Conservation (phyloP, 2,113 vertebrate species). For the Pagrus major region DNA sequence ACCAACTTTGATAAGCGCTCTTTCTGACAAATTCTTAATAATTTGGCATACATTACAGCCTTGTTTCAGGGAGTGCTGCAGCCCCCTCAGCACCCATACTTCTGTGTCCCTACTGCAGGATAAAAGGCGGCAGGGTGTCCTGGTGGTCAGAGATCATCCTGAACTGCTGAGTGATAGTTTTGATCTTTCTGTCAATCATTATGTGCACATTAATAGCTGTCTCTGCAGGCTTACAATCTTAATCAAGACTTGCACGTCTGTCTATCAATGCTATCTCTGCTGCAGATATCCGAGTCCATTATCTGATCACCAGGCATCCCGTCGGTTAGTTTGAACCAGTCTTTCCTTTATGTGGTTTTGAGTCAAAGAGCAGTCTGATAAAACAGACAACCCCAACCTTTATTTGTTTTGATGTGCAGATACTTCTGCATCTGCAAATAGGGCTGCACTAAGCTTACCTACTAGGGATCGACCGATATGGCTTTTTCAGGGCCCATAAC, state of each 20-base stretch:
- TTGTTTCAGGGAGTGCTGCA: too few relatives aligned
- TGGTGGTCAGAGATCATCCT: not conserved
- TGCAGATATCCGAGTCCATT: not conserved
- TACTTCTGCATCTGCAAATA: not conserved
- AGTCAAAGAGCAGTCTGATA: not conserved
- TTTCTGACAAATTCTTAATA: too few relatives aligned
- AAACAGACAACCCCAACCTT: not conserved
- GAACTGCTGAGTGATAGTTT: not conserved
- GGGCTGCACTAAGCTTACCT: too few relatives aligned
- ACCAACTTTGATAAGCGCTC: too few relatives aligned
- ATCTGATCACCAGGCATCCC: too few relatives aligned
- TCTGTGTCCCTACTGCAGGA: too few relatives aligned
- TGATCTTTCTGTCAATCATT: not conserved
- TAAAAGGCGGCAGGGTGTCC: not conserved
- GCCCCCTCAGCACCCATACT: too few relatives aligned
- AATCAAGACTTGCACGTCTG: not conserved
- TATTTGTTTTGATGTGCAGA: not conserved
- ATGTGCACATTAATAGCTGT: not conserved
- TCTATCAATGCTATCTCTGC: not conserved
- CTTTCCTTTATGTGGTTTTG: not conserved
- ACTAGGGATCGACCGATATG: too few relatives aligned
- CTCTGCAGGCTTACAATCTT: not conserved
- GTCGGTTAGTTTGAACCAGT: not conserved
- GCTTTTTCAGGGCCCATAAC: too few relatives aligned
- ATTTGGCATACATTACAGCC: too few relatives aligned